phyloP scores from a whole-genome alignment of 2,797 vertebrate genomes.

The Anas bernieri region DNA sequence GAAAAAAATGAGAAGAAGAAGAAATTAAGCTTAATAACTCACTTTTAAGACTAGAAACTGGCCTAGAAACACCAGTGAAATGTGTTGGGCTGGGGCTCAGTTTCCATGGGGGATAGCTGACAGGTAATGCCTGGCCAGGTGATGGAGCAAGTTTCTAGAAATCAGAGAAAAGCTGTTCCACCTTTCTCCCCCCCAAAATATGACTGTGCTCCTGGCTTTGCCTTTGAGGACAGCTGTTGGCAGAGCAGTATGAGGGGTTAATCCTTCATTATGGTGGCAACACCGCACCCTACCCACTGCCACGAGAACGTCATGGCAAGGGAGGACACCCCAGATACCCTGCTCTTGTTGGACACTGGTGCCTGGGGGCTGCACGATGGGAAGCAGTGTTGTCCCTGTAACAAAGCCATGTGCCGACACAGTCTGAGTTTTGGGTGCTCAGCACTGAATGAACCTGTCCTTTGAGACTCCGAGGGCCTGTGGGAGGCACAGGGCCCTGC shows the following conservation, averaged over 20 bases:
- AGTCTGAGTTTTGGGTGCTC: background rate
- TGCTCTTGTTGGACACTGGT: background rate
- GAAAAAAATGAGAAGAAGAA: slow-evolving; percentile 9
- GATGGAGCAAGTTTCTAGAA: background rate
- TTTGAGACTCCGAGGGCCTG: background rate
- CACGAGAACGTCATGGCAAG: background rate
- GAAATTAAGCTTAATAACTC: background rate
- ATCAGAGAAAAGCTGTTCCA: background rate
- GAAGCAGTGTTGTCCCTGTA: background rate
- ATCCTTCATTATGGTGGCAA: background rate
- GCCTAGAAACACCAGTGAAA: background rate
- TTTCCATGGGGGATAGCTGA: background rate
- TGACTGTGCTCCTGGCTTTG: background rate
- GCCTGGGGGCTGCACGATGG: background rate
- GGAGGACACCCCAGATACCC: background rate
- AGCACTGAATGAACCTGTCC: background rate
- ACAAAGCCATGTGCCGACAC: background rate
- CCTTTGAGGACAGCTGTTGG: background rate
- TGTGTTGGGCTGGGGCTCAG: background rate
- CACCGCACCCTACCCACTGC: background rate
- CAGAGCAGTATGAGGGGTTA: background rate
- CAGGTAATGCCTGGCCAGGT: background rate
- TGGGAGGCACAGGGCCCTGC: background rate
- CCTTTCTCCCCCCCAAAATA: background rate
- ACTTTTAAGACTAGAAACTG: background rate